Conservation (phyloP, 2,113 vertebrate species). For the Brachypteracias leptosomus region DNA sequence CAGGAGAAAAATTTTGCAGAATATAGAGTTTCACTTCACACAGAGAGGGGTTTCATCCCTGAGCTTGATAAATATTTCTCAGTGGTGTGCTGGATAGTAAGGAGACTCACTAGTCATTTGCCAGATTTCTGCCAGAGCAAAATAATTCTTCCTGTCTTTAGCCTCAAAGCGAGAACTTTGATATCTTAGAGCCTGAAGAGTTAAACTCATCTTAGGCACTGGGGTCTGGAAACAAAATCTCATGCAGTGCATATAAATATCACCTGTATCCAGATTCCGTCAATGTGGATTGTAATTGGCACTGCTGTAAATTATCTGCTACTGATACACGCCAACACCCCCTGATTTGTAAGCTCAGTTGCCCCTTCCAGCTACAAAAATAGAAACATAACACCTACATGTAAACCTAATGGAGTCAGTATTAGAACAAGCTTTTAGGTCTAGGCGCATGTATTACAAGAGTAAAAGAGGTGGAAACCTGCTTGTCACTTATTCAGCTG, state of each 20-base stretch:
- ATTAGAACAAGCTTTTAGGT: constrained; percentile 32
- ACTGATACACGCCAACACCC: background rate
- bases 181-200: background rate
- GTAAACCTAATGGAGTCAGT: constrained; percentile 19
- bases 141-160: background rate
- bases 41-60: background rate
- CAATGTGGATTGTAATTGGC: background rate
- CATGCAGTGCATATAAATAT: background rate
- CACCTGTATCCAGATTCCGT: background rate
- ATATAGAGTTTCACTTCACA: background rate
- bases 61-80: background rate
- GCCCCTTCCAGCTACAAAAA: background rate
- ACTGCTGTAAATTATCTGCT: background rate
- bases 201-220: background rate
- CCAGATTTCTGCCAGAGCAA: background rate
- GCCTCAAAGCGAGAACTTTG: background rate
- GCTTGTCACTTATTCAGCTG: constrained; percentile 40
- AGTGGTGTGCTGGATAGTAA: background rate
- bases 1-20: background rate
- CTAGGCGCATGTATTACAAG: constrained; percentile 4
- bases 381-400: background rate
- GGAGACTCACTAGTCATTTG: background rate
- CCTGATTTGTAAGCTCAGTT: constrained; percentile 1
- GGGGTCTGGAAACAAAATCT: constrained; percentile 6
- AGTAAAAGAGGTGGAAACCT: constrained; percentile 19